Percentiles rank a stretch among this genome's conserved stretches.
Evolutionary conservation across 2,113 vertebrate species (phyloP).

Genomic region (Hemichromis elongatus): DNA sequence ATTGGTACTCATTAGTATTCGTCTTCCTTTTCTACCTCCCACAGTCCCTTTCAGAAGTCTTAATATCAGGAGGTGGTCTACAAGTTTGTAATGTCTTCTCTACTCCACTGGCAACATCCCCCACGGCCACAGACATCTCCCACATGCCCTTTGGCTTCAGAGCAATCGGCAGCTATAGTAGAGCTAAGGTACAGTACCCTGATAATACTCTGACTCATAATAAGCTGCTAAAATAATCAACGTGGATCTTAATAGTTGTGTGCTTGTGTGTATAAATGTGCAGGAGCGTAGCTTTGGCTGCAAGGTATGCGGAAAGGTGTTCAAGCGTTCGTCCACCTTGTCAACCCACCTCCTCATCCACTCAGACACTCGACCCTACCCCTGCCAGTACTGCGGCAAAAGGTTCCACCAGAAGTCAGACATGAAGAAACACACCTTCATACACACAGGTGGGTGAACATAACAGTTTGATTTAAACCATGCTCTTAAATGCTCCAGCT

Average conservation of each 20-base stretch:
- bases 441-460: slow-evolving; percentile 71
- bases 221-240: not conserved
- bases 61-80: slow-evolving; percentile 37
- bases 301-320: slow-evolving; percentile 72
- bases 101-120: not conserved
- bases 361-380: slow-evolving; percentile 76
- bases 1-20: not conserved
- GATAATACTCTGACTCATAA: not conserved
- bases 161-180: not conserved
- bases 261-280: not conserved
- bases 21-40: not conserved
- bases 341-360: slow-evolving; percentile 77
- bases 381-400: slow-evolving; percentile 79
- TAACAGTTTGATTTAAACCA: not conserved
- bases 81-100: slow-evolving; percentile 27
- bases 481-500: not conserved
- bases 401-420: slow-evolving; percentile 81
- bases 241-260: not conserved
- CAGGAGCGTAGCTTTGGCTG: slow-evolving; percentile 76
- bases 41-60: slow-evolving; percentile 51
- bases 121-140: not conserved
- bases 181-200: slow-evolving; percentile 50
- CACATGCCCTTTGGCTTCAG: slow-evolving; percentile 29
- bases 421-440: slow-evolving; percentile 83
- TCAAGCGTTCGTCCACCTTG: slow-evolving; percentile 67